phyloP scores from a whole-genome alignment of 1,140 invertebrate species.

The Sminthurides bifidus region DNA sequence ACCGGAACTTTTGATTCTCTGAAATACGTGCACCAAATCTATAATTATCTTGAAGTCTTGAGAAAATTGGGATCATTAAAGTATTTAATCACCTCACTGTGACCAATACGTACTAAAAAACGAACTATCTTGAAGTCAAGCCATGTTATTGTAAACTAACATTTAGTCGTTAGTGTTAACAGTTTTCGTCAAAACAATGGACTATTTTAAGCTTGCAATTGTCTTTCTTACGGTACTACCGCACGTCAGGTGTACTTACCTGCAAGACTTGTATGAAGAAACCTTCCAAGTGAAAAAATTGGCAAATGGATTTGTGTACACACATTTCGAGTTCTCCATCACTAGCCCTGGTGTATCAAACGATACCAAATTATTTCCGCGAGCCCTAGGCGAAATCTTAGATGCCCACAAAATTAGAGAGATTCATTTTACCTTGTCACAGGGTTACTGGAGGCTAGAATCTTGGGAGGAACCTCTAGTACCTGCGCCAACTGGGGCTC shows the following conservation, averaged over 20 bases:
- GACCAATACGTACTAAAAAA: no score
- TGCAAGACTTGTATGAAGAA: conserved; percentile 47
- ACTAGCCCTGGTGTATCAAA: conserved; percentile 12
- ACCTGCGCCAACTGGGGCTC: conserved; percentile 79
- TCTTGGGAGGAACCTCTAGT: conserved; percentile 80
- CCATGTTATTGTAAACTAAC: no score
- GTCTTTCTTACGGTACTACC: no score
- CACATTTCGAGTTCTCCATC: conserved; percentile 75
- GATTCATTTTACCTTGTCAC: conserved; percentile 78
- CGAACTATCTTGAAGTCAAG: no score
- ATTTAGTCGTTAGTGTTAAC: no score
- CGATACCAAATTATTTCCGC: conserved; percentile 57
- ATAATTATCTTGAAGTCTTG: no score
- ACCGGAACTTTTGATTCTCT: no score
- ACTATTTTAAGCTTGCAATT: no score
- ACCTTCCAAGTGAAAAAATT: conserved; percentile 69
- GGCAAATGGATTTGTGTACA: conserved; percentile 61
- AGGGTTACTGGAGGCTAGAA: conserved; percentile 83
- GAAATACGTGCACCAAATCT: no score
- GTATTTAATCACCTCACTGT: no score
- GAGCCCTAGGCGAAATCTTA: conserved; percentile 81
- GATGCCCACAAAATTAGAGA: conserved; percentile 72
- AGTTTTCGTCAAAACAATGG: no score
- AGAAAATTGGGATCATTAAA: no score
- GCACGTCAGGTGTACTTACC: conserved; percentile 24